phyloP scores from a whole-genome alignment of 2,888 invertebrate genomes.

The Archips xylosteana region DNA sequence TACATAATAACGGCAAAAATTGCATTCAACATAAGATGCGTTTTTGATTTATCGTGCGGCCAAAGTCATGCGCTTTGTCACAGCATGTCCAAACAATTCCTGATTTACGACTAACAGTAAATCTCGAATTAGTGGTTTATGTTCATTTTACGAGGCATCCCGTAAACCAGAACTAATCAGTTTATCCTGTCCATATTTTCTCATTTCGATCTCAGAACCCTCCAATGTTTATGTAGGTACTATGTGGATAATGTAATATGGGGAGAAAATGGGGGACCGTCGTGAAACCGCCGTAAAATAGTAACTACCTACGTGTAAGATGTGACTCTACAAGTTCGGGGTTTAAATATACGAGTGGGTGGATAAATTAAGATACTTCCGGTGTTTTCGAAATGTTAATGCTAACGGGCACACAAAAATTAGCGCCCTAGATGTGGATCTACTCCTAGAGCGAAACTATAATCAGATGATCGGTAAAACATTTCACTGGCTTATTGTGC shows the following conservation, averaged over 20 bases:
- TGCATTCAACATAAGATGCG: constrained; percentile 7
- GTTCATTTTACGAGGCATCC: constrained; percentile 63
- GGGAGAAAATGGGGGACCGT: constrained; percentile 54
- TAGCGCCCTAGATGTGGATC: too few relatives aligned
- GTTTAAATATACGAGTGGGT: background rate
- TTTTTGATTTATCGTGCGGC: constrained; percentile 20
- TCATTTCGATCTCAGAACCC: constrained; percentile 55
- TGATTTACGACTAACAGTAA: constrained; percentile 74
- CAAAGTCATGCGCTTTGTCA: constrained; percentile 50
- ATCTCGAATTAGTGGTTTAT: constrained; percentile 74
- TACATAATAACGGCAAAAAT: background rate
- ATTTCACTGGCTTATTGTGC: too few relatives aligned
- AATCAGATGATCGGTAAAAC: too few relatives aligned
- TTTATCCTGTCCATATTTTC: constrained; percentile 59
- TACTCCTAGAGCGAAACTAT: too few relatives aligned
- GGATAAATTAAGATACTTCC: too few relatives aligned
- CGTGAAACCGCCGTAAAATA: constrained; percentile 45
- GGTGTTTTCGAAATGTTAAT: too few relatives aligned
- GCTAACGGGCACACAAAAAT: too few relatives aligned
- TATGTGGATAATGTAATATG: constrained; percentile 54
- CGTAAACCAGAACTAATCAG: constrained; percentile 75
- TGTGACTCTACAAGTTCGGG: background rate
- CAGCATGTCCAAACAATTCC: constrained; percentile 64
- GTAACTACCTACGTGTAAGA: constrained; percentile 6
- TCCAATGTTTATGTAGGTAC: constrained; percentile 51